Evolutionary conservation across 2,113 vertebrate genomes (phyloP), one percentile per base, ranked within the genome.

Genomic region (Erpornis zantholeuca): DNA sequence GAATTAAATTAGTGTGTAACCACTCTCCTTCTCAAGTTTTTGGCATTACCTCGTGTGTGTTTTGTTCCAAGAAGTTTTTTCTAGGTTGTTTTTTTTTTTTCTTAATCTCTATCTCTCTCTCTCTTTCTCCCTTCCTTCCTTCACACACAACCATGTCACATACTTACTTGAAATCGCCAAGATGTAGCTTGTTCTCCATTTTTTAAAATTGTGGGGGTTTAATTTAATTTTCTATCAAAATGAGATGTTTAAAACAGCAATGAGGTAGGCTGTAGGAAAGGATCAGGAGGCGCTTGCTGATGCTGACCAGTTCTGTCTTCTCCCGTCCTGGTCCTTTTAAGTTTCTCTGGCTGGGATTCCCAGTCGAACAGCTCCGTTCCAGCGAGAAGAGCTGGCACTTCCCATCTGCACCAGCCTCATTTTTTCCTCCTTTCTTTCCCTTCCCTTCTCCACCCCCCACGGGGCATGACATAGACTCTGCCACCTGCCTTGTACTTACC

Each of bases 1-100:
- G 96, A 97, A 97, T 97, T 98, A 97, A 97, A 98, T 97, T 97
- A 97, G 96, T 97, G 96, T 95, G 96, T 96, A 96, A 96, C 94
- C 95, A 93, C 94, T 97, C 86, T 97, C 90, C 92, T 96, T 93
- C 96, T 96, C 93, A 94, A 97, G 92, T 95, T 97, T 96, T 96
- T 97, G 96, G 97, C 96, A 95, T 95, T 92, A 96, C 84, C 88
- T 87, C 6, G 1, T 96, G 83, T 97, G 91, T 94, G 87, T 94
- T 97, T 97, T 95, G 92, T 95, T 96, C 95, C 95, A 96, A 95
- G 86, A 96, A 92, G 68, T 92, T 95, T 86, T 91, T 77, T 84
- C 40, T 69, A 42, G 35, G 7, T 31, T 59, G 11, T 38, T n/a
- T 38, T 3, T 9, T 38, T 22, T 52, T 61, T 69, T 86, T 68